Percentiles rank a stretch among this genome's conserved stretches.
Conservation (phyloP, 2,888 invertebrate genomes). For the Hololepta plana region DNA sequence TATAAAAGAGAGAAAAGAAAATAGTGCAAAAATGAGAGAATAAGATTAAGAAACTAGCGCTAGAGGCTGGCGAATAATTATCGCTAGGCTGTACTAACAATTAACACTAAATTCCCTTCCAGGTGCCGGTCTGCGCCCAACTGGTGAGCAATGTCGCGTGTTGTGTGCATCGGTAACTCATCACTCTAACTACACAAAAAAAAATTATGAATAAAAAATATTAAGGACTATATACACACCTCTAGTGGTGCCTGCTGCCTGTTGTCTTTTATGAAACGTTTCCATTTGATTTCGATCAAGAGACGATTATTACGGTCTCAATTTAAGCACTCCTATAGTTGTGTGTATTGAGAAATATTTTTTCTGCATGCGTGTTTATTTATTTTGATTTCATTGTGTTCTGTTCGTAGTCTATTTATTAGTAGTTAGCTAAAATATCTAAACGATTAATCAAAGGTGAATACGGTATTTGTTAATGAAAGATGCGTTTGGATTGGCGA, state of each 20-base stretch:
- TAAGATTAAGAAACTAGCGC: too few relatives aligned
- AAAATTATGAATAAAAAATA: slow-evolving; percentile 13
- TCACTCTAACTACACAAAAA: slow-evolving; percentile 39
- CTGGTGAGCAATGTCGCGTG: slow-evolving; percentile 90
- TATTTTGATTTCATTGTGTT: slow-evolving; percentile 6
- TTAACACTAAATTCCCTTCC: slow-evolving; percentile 38
- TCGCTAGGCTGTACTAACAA: slow-evolving; percentile 30
- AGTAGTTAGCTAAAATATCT: too few relatives aligned
- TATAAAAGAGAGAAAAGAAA: too few relatives aligned
- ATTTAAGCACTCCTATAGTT: too few relatives aligned
- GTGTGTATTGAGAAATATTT: slow-evolving; percentile 6
- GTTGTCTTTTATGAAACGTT: slow-evolving; percentile 7
- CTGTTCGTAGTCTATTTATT: too few relatives aligned
- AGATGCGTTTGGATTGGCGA: too few relatives aligned
- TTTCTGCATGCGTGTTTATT: slow-evolving; percentile 7
- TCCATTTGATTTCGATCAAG: too few relatives aligned
- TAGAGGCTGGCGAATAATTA: slow-evolving; percentile 23
- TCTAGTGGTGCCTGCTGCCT: slow-evolving; percentile 27
- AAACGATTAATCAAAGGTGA: too few relatives aligned
- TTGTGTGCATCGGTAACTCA: slow-evolving; percentile 89
- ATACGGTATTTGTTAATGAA: too few relatives aligned
- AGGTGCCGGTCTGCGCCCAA: slow-evolving; percentile 87
- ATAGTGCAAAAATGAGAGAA: too few relatives aligned
- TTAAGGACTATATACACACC: slow-evolving; percentile 23
- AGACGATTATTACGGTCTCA: too few relatives aligned